These are phyloP conservation scores for Aselliscus stoliczkanus DNA, from an alignment of 2,797 vertebrate genomes.

Conservation along the genomic window DNA sequence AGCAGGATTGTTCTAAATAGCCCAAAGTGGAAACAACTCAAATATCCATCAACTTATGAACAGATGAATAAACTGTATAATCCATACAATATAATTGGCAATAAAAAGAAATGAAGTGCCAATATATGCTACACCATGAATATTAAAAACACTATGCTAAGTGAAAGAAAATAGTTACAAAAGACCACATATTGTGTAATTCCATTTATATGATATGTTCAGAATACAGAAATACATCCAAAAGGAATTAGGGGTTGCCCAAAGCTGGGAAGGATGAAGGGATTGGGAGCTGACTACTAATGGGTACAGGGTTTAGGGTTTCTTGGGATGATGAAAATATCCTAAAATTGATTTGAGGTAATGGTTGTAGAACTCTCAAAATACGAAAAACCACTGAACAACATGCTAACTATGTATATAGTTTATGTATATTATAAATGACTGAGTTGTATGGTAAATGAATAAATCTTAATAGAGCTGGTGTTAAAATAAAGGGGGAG, in stretches of 20 bases:
- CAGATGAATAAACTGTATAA: not conserved
- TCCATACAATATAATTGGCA: not conserved
- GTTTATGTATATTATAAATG: not conserved
- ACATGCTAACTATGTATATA: too few relatives aligned
- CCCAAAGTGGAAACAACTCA: not conserved
- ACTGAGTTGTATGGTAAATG: not conserved
- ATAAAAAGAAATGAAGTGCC: not conserved
- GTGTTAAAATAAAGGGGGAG: not conserved
- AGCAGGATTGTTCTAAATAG: not conserved
- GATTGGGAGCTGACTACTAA: not conserved
- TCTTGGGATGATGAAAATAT: not conserved
- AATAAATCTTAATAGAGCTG: not conserved
- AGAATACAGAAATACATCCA: not conserved
- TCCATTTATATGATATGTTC: not conserved
- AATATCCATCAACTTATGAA: not conserved
- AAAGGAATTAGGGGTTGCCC: not conserved
- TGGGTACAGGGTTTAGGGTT: not conserved
- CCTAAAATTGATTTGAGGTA: not conserved
- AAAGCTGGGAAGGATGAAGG: not conserved
- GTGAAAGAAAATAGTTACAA: not conserved
- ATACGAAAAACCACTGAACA: not conserved
- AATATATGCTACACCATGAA: not conserved
- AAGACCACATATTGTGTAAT: not conserved
- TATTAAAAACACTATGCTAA: conserved; percentile 11
- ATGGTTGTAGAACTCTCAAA: not conserved